These are phyloP conservation scores for Isaurus tuberculatus DNA, from an alignment of 92 coral and sea anemone genomes.

Conservation along the genomic window DNA sequence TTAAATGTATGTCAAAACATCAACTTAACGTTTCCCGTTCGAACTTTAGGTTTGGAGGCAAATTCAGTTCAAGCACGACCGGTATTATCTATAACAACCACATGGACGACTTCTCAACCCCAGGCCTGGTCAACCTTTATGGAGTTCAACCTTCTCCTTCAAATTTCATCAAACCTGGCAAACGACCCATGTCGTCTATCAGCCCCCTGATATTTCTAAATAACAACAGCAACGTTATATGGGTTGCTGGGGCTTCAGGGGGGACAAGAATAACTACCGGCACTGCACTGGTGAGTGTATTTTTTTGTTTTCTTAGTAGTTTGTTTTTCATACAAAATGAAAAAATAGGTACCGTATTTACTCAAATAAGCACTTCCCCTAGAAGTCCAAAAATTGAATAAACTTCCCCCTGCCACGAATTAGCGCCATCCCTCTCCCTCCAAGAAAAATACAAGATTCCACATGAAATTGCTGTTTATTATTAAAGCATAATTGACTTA, in stretches of 20 bases:
- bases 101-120: conserved; percentile 99
- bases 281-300: conserved; percentile 80
- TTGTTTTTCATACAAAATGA: too few relatives aligned
- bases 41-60: conserved; percentile 80
- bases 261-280: conserved; percentile 95
- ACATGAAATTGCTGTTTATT: too few relatives aligned
- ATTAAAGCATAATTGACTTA: too few relatives aligned
- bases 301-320: not conserved
- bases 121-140: conserved; percentile 77
- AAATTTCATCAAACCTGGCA: conserved; percentile 83
- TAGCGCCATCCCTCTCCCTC: too few relatives aligned
- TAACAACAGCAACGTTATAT: conserved; percentile 65
- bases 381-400: not conserved
- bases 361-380: not conserved
- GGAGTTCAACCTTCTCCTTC: conserved; percentile 90
- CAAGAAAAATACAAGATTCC: too few relatives aligned
- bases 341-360: too few relatives aligned
- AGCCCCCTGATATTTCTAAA: conserved; percentile 83
- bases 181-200: conserved; percentile 94
- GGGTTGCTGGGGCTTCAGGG: conserved; percentile 97
- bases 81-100: conserved; percentile 92
- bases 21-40: not conserved
- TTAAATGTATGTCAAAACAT: not conserved
- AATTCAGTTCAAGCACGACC: conserved; percentile 76
- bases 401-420: too few relatives aligned